Conservation (phyloP, 1,140 invertebrate genomes). For the Drosophila subobscura region DNA sequence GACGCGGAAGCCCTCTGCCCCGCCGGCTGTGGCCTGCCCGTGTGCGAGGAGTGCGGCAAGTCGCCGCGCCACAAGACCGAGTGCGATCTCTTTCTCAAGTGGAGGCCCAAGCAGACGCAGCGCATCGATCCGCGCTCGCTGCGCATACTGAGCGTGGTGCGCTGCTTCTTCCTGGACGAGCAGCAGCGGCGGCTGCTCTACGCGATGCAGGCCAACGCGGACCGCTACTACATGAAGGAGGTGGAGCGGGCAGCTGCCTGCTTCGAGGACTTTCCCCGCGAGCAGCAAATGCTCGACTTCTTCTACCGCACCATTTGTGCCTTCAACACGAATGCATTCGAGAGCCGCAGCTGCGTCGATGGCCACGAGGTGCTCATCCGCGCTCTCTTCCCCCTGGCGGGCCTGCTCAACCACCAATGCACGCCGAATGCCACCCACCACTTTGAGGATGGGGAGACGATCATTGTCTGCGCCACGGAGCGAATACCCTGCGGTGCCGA, state of each 20-base stretch:
- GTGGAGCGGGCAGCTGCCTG: slow-evolving; percentile 86
- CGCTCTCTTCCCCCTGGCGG: slow-evolving; percentile 89
- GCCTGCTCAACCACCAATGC: slow-evolving; percentile 90
- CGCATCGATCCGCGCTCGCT: slow-evolving; percentile 84
- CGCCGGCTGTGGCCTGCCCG: slow-evolving; percentile 82
- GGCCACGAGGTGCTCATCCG: slow-evolving; percentile 85
- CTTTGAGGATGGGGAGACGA: slow-evolving; percentile 86
- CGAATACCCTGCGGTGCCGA: slow-evolving; percentile 87
- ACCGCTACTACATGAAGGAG: slow-evolving; percentile 85
- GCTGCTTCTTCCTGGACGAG: slow-evolving; percentile 85
- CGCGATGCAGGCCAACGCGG: slow-evolving; percentile 85
- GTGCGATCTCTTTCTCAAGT: slow-evolving; percentile 85
- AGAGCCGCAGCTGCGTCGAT: slow-evolving; percentile 85
- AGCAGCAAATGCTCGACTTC: slow-evolving; percentile 86
- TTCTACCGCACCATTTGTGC: slow-evolving; percentile 85
- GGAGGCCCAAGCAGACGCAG: slow-evolving; percentile 84
- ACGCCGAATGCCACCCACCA: slow-evolving; percentile 89
- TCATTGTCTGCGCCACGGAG: slow-evolving; percentile 87
- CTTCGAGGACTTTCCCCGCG: slow-evolving; percentile 85
- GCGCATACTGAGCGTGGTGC: slow-evolving; percentile 86
- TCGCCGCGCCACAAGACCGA: slow-evolving; percentile 85
- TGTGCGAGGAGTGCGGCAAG: slow-evolving; percentile 85
- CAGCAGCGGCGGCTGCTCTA: slow-evolving; percentile 85
- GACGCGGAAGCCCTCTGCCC: slow-evolving; percentile 81
- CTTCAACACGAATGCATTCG: slow-evolving; percentile 90